Evolutionary conservation across 2,888 invertebrate species (phyloP).

Genomic region (Furcula furcula): DNA sequence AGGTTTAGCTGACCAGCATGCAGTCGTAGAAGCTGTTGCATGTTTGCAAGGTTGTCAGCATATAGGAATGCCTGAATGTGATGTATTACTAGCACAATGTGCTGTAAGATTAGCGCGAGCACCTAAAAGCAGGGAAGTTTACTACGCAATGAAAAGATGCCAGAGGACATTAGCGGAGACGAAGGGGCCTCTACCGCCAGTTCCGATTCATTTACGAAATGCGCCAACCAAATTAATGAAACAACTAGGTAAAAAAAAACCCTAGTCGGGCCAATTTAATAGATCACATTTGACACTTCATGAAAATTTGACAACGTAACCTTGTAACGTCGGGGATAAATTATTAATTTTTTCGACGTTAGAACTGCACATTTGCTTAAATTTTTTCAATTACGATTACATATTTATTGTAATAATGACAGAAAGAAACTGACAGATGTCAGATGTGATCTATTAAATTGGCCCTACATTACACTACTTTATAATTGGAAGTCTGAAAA

Average conservation of each 20-base stretch:
- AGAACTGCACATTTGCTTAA: too few relatives aligned
- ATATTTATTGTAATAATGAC: too few relatives aligned
- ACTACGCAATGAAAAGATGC: slow-evolving; percentile 82
- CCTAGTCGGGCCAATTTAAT: too few relatives aligned
- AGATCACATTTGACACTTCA: too few relatives aligned
- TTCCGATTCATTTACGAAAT: slow-evolving; percentile 90
- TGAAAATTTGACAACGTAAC: too few relatives aligned
- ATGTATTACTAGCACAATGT: slow-evolving; percentile 89
- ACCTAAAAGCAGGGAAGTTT: slow-evolving; percentile 86
- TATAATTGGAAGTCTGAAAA: too few relatives aligned
- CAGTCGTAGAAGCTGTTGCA: slow-evolving; percentile 85
- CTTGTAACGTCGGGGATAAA: too few relatives aligned
- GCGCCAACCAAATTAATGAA: slow-evolving; percentile 91
- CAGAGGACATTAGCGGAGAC: slow-evolving; percentile 81
- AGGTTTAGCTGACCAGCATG: slow-evolving; percentile 86
- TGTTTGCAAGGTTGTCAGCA: slow-evolving; percentile 90
- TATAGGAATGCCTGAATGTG: slow-evolving; percentile 91
- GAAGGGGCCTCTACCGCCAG: slow-evolving; percentile 86
- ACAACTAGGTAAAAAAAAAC: slow-evolving; percentile 87
- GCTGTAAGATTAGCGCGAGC: slow-evolving; percentile 89
- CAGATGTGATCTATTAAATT: too few relatives aligned
- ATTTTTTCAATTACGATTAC: too few relatives aligned
- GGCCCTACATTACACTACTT: too few relatives aligned
- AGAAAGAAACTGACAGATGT: too few relatives aligned
- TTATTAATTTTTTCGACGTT: too few relatives aligned